Evolutionary conservation across 2,113 vertebrate species (phyloP).

Genomic region (Campylomormyrus tamandua): DNA sequence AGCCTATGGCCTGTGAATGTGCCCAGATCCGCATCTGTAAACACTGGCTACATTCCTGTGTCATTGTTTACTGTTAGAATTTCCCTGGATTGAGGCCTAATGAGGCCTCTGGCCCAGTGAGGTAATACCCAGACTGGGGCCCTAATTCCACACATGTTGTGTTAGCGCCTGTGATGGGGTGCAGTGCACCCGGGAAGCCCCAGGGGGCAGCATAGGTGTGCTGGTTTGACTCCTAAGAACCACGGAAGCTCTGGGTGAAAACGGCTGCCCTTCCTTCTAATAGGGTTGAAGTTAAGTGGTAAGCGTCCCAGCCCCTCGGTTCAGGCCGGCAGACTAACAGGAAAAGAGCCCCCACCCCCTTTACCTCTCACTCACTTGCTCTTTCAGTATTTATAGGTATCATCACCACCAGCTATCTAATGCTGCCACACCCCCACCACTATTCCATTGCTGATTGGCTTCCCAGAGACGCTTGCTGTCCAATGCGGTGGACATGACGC

Average conservation of each 20-base stretch:
- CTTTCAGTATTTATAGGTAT: conserved; percentile 5
- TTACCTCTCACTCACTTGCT: conserved; percentile 30
- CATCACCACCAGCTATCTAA: neutral
- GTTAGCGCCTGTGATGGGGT: neutral
- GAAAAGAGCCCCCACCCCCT: neutral
- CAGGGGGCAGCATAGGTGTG: neutral
- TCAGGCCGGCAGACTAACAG: neutral
- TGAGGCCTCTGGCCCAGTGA: neutral
- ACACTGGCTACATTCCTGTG: neutral
- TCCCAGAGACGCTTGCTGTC: neutral
- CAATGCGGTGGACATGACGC: neutral
- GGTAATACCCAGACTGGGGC: neutral
- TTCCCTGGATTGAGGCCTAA: neutral
- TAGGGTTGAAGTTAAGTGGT: neutral
- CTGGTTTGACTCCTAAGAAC: neutral
- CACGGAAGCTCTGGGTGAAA: neutral
- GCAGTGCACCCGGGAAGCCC: neutral
- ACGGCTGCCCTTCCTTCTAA: neutral
- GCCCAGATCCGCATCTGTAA: neutral
- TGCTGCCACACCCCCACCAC: neutral
- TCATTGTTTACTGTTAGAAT: neutral
- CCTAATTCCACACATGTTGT: neutral
- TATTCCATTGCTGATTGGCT: conserved; percentile 8
- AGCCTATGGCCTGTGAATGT: neutral
- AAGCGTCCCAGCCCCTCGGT: neutral